Evolutionary conservation across 2,888 invertebrate genomes (phyloP), one percentile per base, ranked within the genome.

Genomic region (Netelia inedita): DNA sequence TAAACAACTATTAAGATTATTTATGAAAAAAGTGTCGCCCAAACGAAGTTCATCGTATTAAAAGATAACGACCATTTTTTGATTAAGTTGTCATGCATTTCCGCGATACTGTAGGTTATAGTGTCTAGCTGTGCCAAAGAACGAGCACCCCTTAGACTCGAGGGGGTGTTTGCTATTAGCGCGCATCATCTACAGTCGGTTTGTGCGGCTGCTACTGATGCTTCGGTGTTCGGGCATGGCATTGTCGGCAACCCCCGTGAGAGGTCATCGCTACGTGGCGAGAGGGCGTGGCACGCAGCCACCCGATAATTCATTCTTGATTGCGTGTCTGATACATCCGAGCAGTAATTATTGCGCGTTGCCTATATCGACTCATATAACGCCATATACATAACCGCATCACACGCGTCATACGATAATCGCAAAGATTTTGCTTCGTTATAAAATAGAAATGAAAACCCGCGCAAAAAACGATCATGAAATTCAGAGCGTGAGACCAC

Each of bases 291-390:
- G 90, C 82, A 69, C 53, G 41, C 68, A 28, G 75, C 66, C 65
- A 83, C 87, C 88, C 92, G 91, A 92, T 93, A 93, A 93, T 93
- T 93, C 93, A 93, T 92, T 92, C 93, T 91, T 93, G 93, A 93
- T 93, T 93, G 92, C 93, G 92, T 93, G 93, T 93, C 93, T 91
- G 93, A 92, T 93, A 93, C 93, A 93, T 92, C 90, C 92, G 91
- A 91, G 89, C 92, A 89, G 91, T 90, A 91, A 92, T 92, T 92
- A 91, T 89, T 88, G 87, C 87, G 82, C 86, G 76, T 61, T 50
- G 19, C 57, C 43, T 28, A 74, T 50, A 57, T 50, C 28, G 16
- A 66, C 21, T 16, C 35, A 3, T 19, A 69, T 35, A 50, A 50
- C 3, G 28, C n/a, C 8, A 50, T 35, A 46, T 46, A 73, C 11